These are phyloP conservation scores for Hofmannophila pseudospretella DNA, from an alignment of 2,888 invertebrate species.

Conservation along the genomic window DNA sequence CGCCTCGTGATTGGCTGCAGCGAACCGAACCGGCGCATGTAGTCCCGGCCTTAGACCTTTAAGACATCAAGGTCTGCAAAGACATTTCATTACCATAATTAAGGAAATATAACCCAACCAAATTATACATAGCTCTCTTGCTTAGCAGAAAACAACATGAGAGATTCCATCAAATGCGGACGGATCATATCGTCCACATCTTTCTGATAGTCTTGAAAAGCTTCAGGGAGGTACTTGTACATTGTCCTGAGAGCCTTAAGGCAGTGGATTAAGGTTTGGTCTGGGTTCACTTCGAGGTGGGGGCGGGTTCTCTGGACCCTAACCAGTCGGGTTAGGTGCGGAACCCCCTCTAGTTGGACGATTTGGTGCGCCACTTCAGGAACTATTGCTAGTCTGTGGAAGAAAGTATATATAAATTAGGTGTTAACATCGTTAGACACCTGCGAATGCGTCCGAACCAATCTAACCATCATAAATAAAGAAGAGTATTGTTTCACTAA, in stretches of 20 bases:
- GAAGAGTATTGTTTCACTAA: no score
- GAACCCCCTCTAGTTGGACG: conserved; percentile 82
- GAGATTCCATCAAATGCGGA: conserved; percentile 87
- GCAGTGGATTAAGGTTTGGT: conserved; percentile 66
- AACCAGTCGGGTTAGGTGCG: conserved; percentile 82
- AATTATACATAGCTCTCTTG: conserved; percentile 87
- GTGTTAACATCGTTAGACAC: no score
- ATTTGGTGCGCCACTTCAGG: conserved; percentile 83
- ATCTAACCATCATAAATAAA: no score
- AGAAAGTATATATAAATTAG: background rate
- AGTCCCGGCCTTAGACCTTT: no score
- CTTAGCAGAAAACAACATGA: conserved; percentile 86
- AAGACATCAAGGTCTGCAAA: no score
- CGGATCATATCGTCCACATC: conserved; percentile 86
- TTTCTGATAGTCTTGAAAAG: conserved; percentile 58
- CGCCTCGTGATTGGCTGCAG: no score
- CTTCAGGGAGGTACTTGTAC: conserved; percentile 61
- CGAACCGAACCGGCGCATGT: no score
- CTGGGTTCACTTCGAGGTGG: conserved; percentile 52
- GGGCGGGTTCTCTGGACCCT: conserved; percentile 68
- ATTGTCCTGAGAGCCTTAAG: conserved; percentile 66
- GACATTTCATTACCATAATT: no score
- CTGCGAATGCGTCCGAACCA: no score
- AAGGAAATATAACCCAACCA: no score
- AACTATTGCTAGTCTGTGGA: conserved; percentile 80